These are phyloP conservation scores for Dryoscopus gambensis DNA, from an alignment of 2,113 vertebrate genomes.

Conservation along the genomic window DNA sequence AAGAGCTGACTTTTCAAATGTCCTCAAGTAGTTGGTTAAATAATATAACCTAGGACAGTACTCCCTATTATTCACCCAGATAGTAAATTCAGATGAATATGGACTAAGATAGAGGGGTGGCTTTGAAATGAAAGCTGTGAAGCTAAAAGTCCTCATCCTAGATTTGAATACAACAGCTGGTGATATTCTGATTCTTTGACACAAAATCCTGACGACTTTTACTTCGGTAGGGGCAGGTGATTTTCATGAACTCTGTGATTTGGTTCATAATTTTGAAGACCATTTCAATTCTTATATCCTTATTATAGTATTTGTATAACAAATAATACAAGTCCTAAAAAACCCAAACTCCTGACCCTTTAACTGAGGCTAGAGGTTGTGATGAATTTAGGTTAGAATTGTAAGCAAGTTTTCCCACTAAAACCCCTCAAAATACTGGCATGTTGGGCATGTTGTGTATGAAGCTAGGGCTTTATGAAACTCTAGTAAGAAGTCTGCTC, in stretches of 20 bases:
- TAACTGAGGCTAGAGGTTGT: neutral
- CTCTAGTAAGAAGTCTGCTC: neutral
- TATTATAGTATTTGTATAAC: neutral
- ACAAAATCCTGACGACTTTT: neutral
- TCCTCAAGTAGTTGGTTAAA: neutral
- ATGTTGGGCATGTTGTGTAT: neutral
- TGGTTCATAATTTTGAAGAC: neutral
- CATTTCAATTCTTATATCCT: neutral
- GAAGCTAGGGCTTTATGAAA: neutral
- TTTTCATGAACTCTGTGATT: neutral
- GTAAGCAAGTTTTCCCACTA: neutral
- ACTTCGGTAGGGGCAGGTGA: neutral
- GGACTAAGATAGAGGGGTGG: neutral
- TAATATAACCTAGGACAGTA: neutral
- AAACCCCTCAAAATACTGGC: neutral
- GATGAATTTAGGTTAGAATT: neutral
- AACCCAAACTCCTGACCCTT: fast-evolving
- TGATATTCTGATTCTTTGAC: neutral
- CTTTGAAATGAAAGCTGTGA: neutral
- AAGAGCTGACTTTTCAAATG: neutral
- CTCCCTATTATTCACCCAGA: neutral
- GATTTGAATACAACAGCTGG: neutral
- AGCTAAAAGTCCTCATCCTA: neutral
- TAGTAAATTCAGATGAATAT: neutral
- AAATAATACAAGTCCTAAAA: neutral